A percentile compares a stretch with the other conserved stretches of the same genome.
phyloP scores from a whole-genome alignment of 2,797 vertebrate genomes.

The Nasua narica region DNA sequence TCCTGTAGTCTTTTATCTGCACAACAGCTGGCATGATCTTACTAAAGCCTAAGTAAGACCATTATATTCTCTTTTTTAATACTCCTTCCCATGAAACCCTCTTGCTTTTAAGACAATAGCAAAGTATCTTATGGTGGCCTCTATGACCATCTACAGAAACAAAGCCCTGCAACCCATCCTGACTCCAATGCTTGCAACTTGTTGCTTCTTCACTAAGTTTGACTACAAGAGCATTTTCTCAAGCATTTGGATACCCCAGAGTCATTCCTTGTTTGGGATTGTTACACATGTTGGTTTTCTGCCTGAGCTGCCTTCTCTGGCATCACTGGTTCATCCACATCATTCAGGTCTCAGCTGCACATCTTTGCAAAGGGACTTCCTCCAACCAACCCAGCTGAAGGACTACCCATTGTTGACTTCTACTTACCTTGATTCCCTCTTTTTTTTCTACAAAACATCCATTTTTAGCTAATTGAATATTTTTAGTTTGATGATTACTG shows the following conservation, averaged over 20 bases:
- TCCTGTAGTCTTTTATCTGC: neutral
- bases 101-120: neutral
- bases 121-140: neutral
- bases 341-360: neutral
- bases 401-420: neutral
- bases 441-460: neutral
- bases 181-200: neutral
- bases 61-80: neutral
- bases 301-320: neutral
- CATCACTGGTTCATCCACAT: neutral
- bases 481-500: neutral
- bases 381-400: neutral
- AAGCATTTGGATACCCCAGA: neutral
- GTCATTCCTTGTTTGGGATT: neutral
- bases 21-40: neutral
- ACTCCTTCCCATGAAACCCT: neutral
- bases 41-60: neutral
- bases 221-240: neutral
- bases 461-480: neutral
- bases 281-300: neutral
- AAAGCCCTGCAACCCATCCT: accelerated
- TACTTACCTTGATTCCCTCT: neutral
- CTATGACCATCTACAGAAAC: neutral
- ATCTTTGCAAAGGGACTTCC: neutral
- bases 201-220: neutral